Base-by-base conservation (phyloP, 2,888 invertebrate species). In the Erebia ligea region DNA sequence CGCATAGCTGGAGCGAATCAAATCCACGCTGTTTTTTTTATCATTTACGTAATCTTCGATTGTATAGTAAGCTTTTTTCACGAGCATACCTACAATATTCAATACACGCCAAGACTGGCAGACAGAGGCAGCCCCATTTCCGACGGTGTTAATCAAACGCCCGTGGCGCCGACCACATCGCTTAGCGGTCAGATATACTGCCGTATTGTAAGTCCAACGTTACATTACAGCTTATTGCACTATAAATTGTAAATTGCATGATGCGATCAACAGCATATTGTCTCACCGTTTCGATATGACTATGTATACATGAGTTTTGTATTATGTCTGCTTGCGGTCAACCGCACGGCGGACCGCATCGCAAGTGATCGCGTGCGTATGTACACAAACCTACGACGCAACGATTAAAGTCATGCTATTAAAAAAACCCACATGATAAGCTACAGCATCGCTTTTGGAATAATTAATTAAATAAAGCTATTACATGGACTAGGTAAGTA, bases 361-460 rank as follows among this genome's bases (percentile, higher is more conserved):
- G 21, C 45, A 13, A 0, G 19, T 15, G 62, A 48, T 21, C 61
- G 45, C 21, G 62, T 45, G 48, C 62, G 62, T 48, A 42, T 45
- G 48, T 62, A 62, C 21, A 62, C 62, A 80, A 82, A 81, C 82
- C 84, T 78, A 80, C 76, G 73, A 72, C 68, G 52, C 52, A 34
- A 63, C 71, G 52, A 71, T 50, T 73, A 76, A 73, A 70, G 72
- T 70, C 81, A 92, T 92, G 92, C 92, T 86, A 92, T 92, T 92
- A 92, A 92, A 92, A 92, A 92, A 92, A 92, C 92, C 92, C 92
- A 92, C 92, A 92, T 92, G 92, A 90, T 88, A 90, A 90, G 90
- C 91, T 82, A 88, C 87, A 86, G 80, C 66, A 21, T 62, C 62
- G 66, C 58, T 81, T 80, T 79, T 81, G 79, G 83, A 42, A 1